Conservation (phyloP, 2,888 invertebrate genomes). For the Hypercompe scribonia region DNA sequence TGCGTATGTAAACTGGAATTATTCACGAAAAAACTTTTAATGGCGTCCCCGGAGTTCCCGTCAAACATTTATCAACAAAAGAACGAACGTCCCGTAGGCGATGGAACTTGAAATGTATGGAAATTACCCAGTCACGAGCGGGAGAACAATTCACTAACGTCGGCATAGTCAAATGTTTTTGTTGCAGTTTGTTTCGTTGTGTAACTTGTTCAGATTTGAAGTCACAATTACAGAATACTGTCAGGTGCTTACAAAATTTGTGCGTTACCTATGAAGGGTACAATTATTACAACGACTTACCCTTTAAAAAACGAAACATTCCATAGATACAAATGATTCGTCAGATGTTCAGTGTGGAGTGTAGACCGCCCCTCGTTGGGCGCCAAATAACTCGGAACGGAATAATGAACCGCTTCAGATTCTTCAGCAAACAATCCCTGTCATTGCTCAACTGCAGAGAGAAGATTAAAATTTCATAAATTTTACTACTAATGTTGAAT, state of each 20-base stretch:
- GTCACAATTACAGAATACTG: constrained; percentile 65
- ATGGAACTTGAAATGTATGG: constrained; percentile 87
- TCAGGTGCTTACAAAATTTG: constrained; percentile 48
- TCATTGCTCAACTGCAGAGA: constrained; percentile 65
- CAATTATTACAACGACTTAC: constrained; percentile 23
- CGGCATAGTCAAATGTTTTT: constrained; percentile 86
- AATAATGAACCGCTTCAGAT: constrained; percentile 76
- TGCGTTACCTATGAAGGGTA: constrained; percentile 30
- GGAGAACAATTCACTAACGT: constrained; percentile 86
- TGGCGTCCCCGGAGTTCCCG: constrained; percentile 87
- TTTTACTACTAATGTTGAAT: constrained; percentile 52
- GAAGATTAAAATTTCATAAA: constrained; percentile 67
- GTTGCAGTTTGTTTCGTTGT: constrained; percentile 83
- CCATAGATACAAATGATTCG: constrained; percentile 65
- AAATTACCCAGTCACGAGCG: constrained; percentile 86
- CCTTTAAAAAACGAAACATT: constrained; percentile 60
- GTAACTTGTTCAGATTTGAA: constrained; percentile 75
- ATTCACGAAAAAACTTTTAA: constrained; percentile 87
- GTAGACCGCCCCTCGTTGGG: constrained; percentile 69
- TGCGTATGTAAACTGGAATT: constrained; percentile 87
- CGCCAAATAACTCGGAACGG: constrained; percentile 77
- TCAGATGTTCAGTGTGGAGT: constrained; percentile 66
- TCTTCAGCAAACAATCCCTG: constrained; percentile 73
- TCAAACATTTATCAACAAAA: constrained; percentile 87
- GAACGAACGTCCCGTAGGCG: constrained; percentile 87